These are phyloP conservation scores for Picus viridis DNA, from an alignment of 2,797 vertebrate species.

Conservation along the genomic window DNA sequence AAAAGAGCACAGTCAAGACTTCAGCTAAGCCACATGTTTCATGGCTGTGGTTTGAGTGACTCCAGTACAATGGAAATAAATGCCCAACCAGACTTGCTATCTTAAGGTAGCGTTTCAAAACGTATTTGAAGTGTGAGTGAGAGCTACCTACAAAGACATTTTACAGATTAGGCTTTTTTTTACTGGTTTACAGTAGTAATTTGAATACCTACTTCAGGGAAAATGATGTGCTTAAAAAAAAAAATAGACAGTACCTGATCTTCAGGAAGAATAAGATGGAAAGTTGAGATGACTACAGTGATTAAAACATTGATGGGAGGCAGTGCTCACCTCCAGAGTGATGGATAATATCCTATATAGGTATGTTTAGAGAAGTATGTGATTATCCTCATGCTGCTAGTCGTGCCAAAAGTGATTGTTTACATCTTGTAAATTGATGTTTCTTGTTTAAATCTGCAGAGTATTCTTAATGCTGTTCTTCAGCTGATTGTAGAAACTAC, in stretches of 20 bases:
- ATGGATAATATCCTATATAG: background rate
- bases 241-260: background rate
- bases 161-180: background rate
- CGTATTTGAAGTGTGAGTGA: background rate
- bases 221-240: background rate
- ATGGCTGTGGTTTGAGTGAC: background rate
- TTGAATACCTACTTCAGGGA: background rate
- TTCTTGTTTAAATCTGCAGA: conserved; percentile 4
- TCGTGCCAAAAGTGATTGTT: background rate
- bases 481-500: background rate
- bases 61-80: background rate
- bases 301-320: background rate
- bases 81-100: background rate
- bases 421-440: background rate
- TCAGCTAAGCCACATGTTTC: background rate
- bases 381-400: background rate
- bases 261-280: background rate
- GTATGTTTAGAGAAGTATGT: background rate
- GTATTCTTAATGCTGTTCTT: conserved; percentile 20
- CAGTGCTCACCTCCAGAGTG: background rate
- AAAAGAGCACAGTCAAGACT: background rate
- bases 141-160: background rate
- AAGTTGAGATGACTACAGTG: background rate
- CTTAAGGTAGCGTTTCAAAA: background rate
- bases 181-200: background rate